These are phyloP conservation scores for Pterocles gutturalis DNA, from an alignment of 2,113 vertebrate species.

Conservation along the genomic window DNA sequence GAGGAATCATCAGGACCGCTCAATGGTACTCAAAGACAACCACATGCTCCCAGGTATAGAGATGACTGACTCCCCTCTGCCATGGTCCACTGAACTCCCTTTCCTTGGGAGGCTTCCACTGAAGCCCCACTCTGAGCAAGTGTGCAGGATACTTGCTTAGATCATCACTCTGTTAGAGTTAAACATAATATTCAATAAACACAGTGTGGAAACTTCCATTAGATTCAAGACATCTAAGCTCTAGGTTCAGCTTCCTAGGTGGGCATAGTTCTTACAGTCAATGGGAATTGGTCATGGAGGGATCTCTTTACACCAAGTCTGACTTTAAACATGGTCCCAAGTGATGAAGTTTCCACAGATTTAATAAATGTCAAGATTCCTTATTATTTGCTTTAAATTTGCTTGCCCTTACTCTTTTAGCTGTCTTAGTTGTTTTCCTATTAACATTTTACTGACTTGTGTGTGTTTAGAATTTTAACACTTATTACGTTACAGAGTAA, in stretches of 20 bases:
- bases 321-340: neutral
- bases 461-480: neutral
- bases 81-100: fast-evolving
- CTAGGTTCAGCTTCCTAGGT: neutral
- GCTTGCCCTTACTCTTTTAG: neutral
- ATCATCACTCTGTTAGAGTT: neutral
- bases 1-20: neutral
- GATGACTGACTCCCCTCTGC: neutral
- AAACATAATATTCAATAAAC: neutral
- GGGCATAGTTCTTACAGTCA: neutral
- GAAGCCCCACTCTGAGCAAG: neutral
- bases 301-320: neutral
- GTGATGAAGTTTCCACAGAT: neutral
- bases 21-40: fast-evolving
- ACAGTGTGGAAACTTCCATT: neutral
- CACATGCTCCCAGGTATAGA: fast-evolving
- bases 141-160: neutral
- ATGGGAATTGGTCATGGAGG: neutral
- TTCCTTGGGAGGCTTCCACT: neutral
- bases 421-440: neutral
- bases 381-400: neutral
- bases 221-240: neutral
- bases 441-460: neutral
- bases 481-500: neutral
- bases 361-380: neutral